Base-by-base conservation (phyloP, 2,888 invertebrate genomes). In the Acanthosepion esculentum region DNA sequence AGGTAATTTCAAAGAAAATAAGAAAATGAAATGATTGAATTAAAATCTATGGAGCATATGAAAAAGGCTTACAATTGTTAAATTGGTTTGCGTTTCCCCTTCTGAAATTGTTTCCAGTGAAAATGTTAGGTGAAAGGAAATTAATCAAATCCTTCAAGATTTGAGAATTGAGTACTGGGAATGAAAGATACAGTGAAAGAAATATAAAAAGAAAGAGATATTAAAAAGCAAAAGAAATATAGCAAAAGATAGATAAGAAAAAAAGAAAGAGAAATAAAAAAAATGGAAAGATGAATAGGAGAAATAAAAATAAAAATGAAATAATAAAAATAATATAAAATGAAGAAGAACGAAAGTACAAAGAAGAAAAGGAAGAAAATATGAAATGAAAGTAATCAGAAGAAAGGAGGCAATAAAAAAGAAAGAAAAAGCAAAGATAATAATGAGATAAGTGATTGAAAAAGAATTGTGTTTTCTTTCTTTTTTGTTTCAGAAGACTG, bases 61-160 rank as follows among this genome's bases (percentile, higher is more conserved):
- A 33, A n/a, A 78, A 78, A 78, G n/a, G 78, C n/a, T 78, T 78
- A 78, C 29, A 78, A 78, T 29, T 78, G 78, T n/a, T 78, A 78
- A 78, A 78, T 78, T 78, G 78, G n/a, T 78, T 78, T 78, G 78
- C 2, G 12, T n/a, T 33, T 78, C 78, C 33, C 23, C 18, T 33
- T 78, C 15, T 10, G n/a, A 78, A 78, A 78, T 78, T n/a, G n/a
- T 78, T 78, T n/a, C n/a, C n/a, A 78, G 33, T 0, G 78, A 78
- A n/a, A 78, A 78, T 78, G n/a, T n/a, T 33, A 78, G n/a, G 78
- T n/a, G 15, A 78, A 78, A 78, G 78, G 33, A 15, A 78, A 78
- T 78, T 78, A 78, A 78, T 78, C 78, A 78, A 78, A 78, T 78
- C 78, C 78, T 78, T 78, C 78, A n/a, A n/a, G n/a, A n/a, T 10